These are phyloP conservation scores for Euplagia quadripunctaria DNA, from an alignment of 2,888 invertebrate species.

Conservation along the genomic window DNA sequence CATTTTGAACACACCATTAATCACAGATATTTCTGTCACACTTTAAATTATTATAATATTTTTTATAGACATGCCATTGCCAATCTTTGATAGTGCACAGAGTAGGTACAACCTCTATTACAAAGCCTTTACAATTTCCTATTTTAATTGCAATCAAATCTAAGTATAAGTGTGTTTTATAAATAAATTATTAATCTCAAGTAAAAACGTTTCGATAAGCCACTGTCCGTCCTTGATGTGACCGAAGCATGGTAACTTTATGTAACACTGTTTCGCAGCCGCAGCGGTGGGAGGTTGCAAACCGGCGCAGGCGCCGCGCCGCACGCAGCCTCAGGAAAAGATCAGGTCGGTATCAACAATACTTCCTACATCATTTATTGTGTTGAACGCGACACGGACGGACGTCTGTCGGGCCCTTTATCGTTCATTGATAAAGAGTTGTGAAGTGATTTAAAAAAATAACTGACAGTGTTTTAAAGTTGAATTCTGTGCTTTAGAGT, in stretches of 20 bases:
- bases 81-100: too few species aligned
- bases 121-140: too few species aligned
- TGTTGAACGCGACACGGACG: slow-evolving; percentile 59
- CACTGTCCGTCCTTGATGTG: slow-evolving; percentile 35
- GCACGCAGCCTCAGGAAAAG: slow-evolving; percentile 79
- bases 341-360: slow-evolving; percentile 72
- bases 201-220: slow-evolving; percentile 13
- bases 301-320: slow-evolving; percentile 74
- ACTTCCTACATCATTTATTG: slow-evolving; percentile 78
- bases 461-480: slow-evolving; percentile 47
- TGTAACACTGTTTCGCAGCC: slow-evolving; percentile 79
- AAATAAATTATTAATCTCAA: background rate
- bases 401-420: slow-evolving; percentile 59
- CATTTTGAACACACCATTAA: too few species aligned
- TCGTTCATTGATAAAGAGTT: slow-evolving; percentile 30
- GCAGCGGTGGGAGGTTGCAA: slow-evolving; percentile 80
- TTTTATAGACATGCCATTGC: too few species aligned
- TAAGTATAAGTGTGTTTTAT: background rate
- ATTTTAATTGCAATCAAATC: too few species aligned
- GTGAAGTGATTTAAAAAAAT: slow-evolving; percentile 36
- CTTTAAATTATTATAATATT: too few species aligned
- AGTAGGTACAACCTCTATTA: too few species aligned
- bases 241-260: slow-evolving; percentile 70
- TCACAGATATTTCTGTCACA: too few species aligned
- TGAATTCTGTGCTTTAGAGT: slow-evolving; percentile 46